phyloP scores from a whole-genome alignment of 2,888 invertebrate species.

The Tachina grossa region DNA sequence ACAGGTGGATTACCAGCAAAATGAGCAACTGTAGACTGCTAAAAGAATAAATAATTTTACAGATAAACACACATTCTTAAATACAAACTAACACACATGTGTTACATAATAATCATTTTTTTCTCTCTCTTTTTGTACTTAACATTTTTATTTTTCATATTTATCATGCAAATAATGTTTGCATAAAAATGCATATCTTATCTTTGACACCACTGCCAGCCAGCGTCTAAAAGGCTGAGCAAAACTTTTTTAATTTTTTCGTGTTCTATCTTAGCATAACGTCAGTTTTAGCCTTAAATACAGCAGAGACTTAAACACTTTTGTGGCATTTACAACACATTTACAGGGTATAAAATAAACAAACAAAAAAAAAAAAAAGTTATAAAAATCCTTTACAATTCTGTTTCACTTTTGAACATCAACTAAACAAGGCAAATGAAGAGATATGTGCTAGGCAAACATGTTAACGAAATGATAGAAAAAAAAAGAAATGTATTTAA shows the following conservation, averaged over 20 bases:
- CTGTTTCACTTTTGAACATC: slow-evolving; percentile 45
- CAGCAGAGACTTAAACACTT: slow-evolving; percentile 61
- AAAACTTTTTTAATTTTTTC: slow-evolving; percentile 42
- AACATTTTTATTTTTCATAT: slow-evolving; percentile 28
- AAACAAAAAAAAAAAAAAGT: background rate
- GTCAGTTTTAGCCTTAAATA: slow-evolving; percentile 58
- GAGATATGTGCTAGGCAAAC: slow-evolving; percentile 53
- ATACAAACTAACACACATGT: background rate
- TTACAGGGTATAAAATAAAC: background rate
- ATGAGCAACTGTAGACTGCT: slow-evolving; percentile 30
- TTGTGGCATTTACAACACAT: slow-evolving; percentile 41
- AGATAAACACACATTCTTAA: background rate
- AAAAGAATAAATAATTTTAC: background rate
- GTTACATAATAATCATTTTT: slow-evolving; percentile 39
- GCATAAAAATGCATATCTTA: slow-evolving; percentile 67
- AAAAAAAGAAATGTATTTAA: slow-evolving; percentile 42
- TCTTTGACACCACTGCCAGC: slow-evolving; percentile 36
- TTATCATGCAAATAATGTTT: slow-evolving; percentile 62
- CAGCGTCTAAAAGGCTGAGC: slow-evolving; percentile 50
- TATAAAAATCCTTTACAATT: slow-evolving; percentile 44
- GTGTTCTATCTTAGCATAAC: slow-evolving; percentile 46
- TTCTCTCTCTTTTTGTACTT: slow-evolving; percentile 16
- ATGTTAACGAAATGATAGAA: slow-evolving; percentile 28
- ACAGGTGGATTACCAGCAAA: slow-evolving; percentile 43
- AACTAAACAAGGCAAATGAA: slow-evolving; percentile 60